Evolutionary conservation across 2,113 vertebrate species (phyloP), one percentile per base, ranked within the genome.

Genomic region (Patagioenas fasciata): DNA sequence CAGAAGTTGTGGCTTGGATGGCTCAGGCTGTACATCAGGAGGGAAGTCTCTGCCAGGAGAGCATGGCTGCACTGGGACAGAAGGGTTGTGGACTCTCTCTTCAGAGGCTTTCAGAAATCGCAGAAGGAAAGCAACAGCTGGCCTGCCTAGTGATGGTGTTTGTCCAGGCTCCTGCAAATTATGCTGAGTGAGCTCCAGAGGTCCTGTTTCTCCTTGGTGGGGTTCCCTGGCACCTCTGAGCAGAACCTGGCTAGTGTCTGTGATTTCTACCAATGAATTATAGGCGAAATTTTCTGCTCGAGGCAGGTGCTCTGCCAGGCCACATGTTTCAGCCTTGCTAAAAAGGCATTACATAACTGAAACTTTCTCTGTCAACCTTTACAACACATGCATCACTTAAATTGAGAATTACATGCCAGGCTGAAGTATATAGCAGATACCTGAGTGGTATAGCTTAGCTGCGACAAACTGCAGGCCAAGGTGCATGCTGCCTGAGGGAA

Each of bases 381-480:
- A 81, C 28, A 75, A 74, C 7, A 11, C 4, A 15, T 19, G 0
- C 0, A 0, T 40, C 21, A 5, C 31, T 66, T 61, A 57, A 70
- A 58, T 1, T 54, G n/a, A 32, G 29, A 61, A 26, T 70, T 87
- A 44, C 78, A 6, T 82, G 56, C 11, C 3, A 67, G 2, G 0
- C 36, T 78, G 4, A 15, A 40, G 31, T 50, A 7, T 50, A 14
- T 48, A 61, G 26, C 15, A 65, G 7, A 53, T 80, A 77, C 8
- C 32, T 5, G 32, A 51, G 15, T 15, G 29, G 10, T 91, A 12
- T 5, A 57, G 26, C 84, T 87, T 57, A 73, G 9, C 25, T 69
- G 23, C 73, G 64, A 47, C 34, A 31, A 62, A 65, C 25, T 50
- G 26, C 32, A 78, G 69, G 17, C 36, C 36, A 24, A 47, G 34